A percentile compares a stretch with the other conserved stretches of the same genome.
phyloP scores from a whole-genome alignment of 2,797 vertebrate species.

The Gallinago stenura region DNA sequence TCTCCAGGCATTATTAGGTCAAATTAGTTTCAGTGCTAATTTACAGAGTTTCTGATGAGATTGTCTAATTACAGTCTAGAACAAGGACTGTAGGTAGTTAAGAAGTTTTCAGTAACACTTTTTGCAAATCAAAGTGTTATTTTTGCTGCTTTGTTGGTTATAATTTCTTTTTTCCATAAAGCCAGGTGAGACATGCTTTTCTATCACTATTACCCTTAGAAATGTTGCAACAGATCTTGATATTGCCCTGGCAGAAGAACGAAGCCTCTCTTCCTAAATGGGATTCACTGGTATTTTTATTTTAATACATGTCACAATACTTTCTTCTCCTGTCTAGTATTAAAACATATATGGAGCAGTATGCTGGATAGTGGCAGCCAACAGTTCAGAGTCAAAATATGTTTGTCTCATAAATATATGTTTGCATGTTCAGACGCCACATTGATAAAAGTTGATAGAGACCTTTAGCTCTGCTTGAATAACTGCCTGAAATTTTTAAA shows the following conservation, averaged over 20 bases:
- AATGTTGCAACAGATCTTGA: background rate
- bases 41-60: background rate
- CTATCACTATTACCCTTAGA: background rate
- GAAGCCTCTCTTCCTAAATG: background rate
- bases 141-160: background rate
- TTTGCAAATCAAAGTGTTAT: background rate
- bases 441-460: background rate
- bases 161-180: background rate
- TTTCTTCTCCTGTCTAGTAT: background rate
- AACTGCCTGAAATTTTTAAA: background rate
- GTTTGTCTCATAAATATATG: background rate
- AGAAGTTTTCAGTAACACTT: background rate
- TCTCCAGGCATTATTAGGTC: background rate
- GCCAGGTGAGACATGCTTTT: background rate
- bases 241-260: background rate
- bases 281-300: background rate
- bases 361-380: background rate
- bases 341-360: background rate
- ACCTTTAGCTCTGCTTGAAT: background rate
- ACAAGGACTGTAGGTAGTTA: background rate
- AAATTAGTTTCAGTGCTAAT: background rate
- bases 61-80: background rate
- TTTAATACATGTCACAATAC: background rate
- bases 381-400: background rate
- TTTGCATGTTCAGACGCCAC: background rate